phyloP scores from a whole-genome alignment of 2,888 invertebrate species.

The Brachycybe producta region DNA sequence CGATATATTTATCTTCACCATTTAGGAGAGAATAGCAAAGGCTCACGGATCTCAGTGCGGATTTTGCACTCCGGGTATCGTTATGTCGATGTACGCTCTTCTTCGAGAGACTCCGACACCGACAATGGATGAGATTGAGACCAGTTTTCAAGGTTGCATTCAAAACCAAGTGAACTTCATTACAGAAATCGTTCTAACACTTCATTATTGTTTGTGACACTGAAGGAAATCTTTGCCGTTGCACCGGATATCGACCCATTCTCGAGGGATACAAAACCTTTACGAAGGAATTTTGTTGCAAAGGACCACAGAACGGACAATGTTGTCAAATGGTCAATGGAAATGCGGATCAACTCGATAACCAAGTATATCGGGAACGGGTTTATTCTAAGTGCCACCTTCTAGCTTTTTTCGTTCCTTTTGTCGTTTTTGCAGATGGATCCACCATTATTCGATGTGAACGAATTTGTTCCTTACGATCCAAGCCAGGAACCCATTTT shows the following conservation, averaged over 20 bases:
- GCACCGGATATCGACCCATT: slow-evolving; percentile 88
- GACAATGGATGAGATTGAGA: slow-evolving; percentile 59
- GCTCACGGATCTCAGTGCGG: slow-evolving; percentile 91
- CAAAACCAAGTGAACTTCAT: background rate
- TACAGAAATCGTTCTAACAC: background rate
- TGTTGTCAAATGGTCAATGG: slow-evolving; percentile 2
- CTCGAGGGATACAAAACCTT: slow-evolving; percentile 80
- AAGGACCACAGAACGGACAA: background rate
- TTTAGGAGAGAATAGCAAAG: slow-evolving; percentile 64
- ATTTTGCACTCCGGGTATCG: slow-evolving; percentile 89
- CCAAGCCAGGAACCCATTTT: slow-evolving; percentile 80
- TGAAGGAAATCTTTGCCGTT: slow-evolving; percentile 64
- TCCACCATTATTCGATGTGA: background rate
- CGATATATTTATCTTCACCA: no score
- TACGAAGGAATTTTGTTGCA: slow-evolving; percentile 20
- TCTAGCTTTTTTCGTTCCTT: background rate
- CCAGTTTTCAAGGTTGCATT: slow-evolving; percentile 25
- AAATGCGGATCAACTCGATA: background rate
- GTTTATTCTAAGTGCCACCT: background rate
- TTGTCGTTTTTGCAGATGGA: background rate
- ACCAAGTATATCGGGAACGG: background rate
- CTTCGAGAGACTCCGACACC: slow-evolving; percentile 59
- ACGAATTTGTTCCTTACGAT: slow-evolving; percentile 57
- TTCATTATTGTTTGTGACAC: slow-evolving; percentile 9
- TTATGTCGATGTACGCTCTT: slow-evolving; percentile 92